Conservation (phyloP, 92 coral and sea anemone genomes). For the Porites lobata region DNA sequence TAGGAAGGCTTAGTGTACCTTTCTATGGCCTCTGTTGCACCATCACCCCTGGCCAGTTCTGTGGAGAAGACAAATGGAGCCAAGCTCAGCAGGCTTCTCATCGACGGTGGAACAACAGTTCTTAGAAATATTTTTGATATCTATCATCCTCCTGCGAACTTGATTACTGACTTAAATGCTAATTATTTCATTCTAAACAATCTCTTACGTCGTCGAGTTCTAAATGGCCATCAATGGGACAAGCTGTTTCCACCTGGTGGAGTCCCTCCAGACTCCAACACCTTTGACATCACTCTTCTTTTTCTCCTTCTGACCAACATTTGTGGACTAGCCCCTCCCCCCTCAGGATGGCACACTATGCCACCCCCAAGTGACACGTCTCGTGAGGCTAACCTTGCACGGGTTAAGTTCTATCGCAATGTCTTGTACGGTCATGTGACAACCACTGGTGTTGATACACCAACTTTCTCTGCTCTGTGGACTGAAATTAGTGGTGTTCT, state of each 20-base stretch:
- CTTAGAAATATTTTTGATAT: slow-evolving; percentile 38
- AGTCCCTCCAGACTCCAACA: slow-evolving; percentile 63
- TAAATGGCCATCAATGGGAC: slow-evolving; percentile 68
- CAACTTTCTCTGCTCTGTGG: slow-evolving; percentile 61
- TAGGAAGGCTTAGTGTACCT: background rate
- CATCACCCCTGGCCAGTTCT: slow-evolving; percentile 39
- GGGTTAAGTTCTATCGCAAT: slow-evolving; percentile 74
- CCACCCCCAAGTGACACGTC: slow-evolving; percentile 66
- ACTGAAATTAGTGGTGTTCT: slow-evolving; percentile 59
- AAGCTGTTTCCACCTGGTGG: slow-evolving; percentile 74
- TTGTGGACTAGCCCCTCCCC: slow-evolving; percentile 66
- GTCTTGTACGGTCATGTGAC: slow-evolving; percentile 57
- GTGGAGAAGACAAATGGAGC: slow-evolving; percentile 67
- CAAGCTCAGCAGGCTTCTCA: slow-evolving; percentile 53
- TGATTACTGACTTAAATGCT: slow-evolving; percentile 22
- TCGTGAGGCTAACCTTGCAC: slow-evolving; percentile 68
- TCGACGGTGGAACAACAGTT: slow-evolving; percentile 58
- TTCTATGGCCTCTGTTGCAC: slow-evolving; percentile 28
- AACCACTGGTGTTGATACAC: slow-evolving; percentile 39
- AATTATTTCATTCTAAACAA: background rate
- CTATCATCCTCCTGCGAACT: slow-evolving; percentile 51
- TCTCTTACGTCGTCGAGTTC: slow-evolving; percentile 29
- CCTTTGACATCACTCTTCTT: slow-evolving; percentile 73
- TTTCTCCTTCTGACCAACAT: slow-evolving; percentile 73
- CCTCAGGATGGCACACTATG: slow-evolving; percentile 45